Base-by-base conservation (phyloP, 2,888 invertebrate species). In the Endomychus coccineus region DNA sequence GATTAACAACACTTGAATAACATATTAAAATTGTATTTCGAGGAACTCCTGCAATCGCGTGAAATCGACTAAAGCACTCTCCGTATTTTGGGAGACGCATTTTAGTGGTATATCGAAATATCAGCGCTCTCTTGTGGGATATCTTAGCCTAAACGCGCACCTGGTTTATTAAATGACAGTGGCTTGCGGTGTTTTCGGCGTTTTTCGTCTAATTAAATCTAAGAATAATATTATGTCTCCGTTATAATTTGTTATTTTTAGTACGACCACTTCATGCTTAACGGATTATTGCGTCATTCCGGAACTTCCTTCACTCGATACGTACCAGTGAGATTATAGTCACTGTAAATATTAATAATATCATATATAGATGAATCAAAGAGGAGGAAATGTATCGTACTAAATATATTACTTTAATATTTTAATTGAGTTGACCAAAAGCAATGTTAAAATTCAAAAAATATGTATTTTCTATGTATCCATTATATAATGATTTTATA, bases 11-110 rank as follows among this genome's bases (percentile, higher is more conserved):
- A 11, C 22, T 23, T 33, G 34, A 16, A 19, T 21, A 32, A 27
- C 31, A 37, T 37, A 21, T 19, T 31, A 13, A 24, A 30, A 16
- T 30, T 31, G 29, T n/a, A n/a, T 37, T 51, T 15, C 31, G 36
- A 27, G 36, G 31, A 31, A 31, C 30, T 25, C 28, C 19, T 36
- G 36, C 36, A 49, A 47, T 54, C 53, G 56, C 54, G 53, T 41
- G 46, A 46, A 44, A 43, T 50, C 56, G 54, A 58, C 57, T 57
- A 56, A 53, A 52, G 36, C 48, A 47, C 45, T 47, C 50, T 56
- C 56, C 60, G 55, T 58, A 59, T 59, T 59, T 59, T 51, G 52
- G 59, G 59, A 59, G 59, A 58, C 56, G 54, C 57, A 59, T 55
- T 58, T 56, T 52, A 10, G 25, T 37, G 25, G 25, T 33, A 34